Conservation (phyloP, 2,797 vertebrate genomes). For the Mormyrus proboscirostris region DNA sequence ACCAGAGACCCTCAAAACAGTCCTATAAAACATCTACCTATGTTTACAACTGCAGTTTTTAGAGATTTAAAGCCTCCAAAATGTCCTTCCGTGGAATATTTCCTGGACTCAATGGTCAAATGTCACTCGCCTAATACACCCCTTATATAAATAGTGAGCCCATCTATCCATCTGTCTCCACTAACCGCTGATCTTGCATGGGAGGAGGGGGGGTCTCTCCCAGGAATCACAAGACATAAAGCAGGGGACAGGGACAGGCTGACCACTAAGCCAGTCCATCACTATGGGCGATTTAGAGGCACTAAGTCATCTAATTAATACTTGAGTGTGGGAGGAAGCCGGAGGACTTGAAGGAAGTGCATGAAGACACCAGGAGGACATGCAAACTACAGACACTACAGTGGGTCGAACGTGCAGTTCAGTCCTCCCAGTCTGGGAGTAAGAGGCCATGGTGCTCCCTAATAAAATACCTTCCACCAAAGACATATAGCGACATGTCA, state of each 20-base stretch:
- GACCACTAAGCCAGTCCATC: not conserved
- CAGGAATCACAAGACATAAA: not conserved
- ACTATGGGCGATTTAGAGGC: not conserved
- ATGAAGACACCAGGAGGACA: not conserved
- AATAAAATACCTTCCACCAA: not conserved
- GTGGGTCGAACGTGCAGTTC: not conserved
- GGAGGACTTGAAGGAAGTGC: not conserved
- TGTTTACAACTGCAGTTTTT: not conserved
- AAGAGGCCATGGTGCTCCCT: not conserved
- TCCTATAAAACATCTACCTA: not conserved
- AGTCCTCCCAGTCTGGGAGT: not conserved
- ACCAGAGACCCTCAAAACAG: not conserved
- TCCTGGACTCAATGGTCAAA: not conserved
- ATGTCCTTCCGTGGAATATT: not conserved
- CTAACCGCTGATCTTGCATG: not conserved
- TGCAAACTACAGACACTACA: no score
- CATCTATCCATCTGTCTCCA: not conserved
- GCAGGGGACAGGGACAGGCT: not conserved
- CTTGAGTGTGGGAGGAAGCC: not conserved
- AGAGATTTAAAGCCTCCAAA: not conserved
- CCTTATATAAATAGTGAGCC: not conserved
- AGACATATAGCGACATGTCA: not conserved
- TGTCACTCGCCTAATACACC: not conserved
- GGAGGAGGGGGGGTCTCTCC: not conserved
- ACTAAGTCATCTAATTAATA: not conserved